phyloP scores from a whole-genome alignment of 1,140 invertebrate species.

The Solen grandis region DNA sequence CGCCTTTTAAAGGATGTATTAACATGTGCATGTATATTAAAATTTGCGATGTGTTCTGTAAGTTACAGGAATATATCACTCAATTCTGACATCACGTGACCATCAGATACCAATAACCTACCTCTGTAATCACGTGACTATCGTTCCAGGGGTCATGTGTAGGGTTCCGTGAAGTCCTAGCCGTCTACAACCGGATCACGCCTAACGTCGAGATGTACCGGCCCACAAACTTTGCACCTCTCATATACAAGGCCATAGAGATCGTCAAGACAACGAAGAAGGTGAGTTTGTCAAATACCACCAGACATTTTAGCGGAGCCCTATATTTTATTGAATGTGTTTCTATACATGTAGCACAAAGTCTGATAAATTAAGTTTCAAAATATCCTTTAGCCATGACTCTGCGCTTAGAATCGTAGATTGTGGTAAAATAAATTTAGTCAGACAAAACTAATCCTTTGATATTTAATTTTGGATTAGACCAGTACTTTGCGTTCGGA shows the following conservation, averaged over 20 bases:
- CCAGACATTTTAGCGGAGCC: not conserved
- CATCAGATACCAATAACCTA: too few species aligned
- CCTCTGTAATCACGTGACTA: not conserved
- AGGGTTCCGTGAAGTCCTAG: slow-evolving; percentile 67
- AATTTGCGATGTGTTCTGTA: not conserved
- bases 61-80: not conserved
- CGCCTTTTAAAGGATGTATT: not conserved
- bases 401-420: not conserved
- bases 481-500: too few species aligned
- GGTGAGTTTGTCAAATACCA: slow-evolving; percentile 54
- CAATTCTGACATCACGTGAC: not conserved
- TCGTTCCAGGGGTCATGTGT: slow-evolving; percentile 60
- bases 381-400: not conserved
- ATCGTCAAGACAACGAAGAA: slow-evolving; percentile 70
- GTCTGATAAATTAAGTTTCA: not conserved
- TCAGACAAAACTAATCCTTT: too few species aligned
- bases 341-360: not conserved
- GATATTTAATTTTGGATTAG: too few species aligned
- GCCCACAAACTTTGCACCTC: slow-evolving; percentile 82
- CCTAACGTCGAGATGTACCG: slow-evolving; percentile 78
- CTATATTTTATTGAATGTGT: not conserved
- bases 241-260: slow-evolving; percentile 80
- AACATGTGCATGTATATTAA: not conserved
- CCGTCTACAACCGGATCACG: slow-evolving; percentile 65
- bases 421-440: too few species aligned